Conservation (phyloP, 2,113 vertebrate genomes). For the Mirounga angustirostris region DNA sequence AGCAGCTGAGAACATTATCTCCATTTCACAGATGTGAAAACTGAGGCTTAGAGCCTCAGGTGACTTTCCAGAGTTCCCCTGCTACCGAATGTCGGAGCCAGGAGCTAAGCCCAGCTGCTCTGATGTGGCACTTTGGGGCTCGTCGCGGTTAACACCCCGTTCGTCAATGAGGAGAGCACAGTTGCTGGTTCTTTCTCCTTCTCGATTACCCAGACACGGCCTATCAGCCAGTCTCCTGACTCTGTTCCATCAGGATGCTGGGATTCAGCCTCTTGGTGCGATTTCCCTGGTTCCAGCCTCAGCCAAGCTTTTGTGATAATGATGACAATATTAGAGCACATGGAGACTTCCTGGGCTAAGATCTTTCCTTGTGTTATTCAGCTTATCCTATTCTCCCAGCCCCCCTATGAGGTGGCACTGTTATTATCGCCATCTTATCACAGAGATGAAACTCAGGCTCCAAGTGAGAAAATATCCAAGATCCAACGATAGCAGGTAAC, state of each 20-base stretch:
- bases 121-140: background rate
- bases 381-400: background rate
- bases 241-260: background rate
- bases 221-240: background rate
- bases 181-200: background rate
- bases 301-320: background rate
- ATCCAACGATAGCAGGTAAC: background rate
- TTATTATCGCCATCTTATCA: background rate
- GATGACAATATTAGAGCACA: background rate
- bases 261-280: background rate
- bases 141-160: background rate
- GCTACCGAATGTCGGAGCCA: background rate
- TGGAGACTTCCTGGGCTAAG: background rate
- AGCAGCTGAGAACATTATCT: background rate
- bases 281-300: background rate
- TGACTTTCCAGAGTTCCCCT: background rate
- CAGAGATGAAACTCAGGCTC: background rate
- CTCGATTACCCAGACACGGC: background rate
- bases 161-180: background rate
- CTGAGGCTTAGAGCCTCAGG: background rate
- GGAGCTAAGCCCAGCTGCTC: background rate
- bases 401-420: background rate
- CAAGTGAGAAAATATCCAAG: background rate
- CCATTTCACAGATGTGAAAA: background rate
- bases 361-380: background rate